A percentile compares a stretch with the other conserved stretches of the same genome.
These are phyloP conservation scores for Heterotis niloticus DNA, from an alignment of 2,113 vertebrate species.

Conservation along the genomic window DNA sequence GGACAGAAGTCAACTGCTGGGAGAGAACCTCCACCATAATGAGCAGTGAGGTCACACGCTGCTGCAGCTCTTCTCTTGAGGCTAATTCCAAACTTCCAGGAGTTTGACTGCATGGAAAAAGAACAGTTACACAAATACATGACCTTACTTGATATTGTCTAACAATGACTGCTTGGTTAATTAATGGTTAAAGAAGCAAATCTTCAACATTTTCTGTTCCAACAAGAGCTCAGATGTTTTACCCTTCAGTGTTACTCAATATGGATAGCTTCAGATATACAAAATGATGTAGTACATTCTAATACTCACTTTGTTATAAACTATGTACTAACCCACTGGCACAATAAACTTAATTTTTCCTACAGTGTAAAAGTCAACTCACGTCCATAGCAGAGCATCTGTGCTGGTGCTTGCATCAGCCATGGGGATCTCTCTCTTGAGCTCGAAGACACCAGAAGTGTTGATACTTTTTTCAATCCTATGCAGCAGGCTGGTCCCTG, in stretches of 20 bases:
- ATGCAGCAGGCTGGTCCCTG: slow-evolving; percentile 50
- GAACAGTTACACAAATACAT: background rate
- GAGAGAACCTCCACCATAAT: slow-evolving; percentile 84
- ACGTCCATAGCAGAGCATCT: slow-evolving; percentile 67
- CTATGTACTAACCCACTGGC: too few relatives aligned
- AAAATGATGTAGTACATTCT: background rate
- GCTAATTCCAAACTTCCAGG: slow-evolving; percentile 67
- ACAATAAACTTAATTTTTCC: background rate
- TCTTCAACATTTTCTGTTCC: background rate
- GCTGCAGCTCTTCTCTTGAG: slow-evolving; percentile 73
- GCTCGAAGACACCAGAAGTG: slow-evolving; percentile 61
- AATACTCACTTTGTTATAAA: background rate
- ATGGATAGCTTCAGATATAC: too few relatives aligned
- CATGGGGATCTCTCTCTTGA: slow-evolving; percentile 48
- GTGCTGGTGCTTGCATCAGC: slow-evolving; percentile 60
- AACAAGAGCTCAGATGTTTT: background rate
- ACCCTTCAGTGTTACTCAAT: background rate
- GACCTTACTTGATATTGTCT: too few relatives aligned
- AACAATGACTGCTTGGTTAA: too few relatives aligned
- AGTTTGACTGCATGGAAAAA: slow-evolving; percentile 56
- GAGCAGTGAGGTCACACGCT: slow-evolving; percentile 73
- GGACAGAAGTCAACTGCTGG: slow-evolving; percentile 65
- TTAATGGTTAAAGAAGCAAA: background rate
- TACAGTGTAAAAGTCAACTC: slow-evolving; percentile 30
- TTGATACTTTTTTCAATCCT: slow-evolving; percentile 53